These are phyloP conservation scores for Lasioglossum villosulum DNA, from an alignment of 2,888 invertebrate genomes.

Conservation along the genomic window DNA sequence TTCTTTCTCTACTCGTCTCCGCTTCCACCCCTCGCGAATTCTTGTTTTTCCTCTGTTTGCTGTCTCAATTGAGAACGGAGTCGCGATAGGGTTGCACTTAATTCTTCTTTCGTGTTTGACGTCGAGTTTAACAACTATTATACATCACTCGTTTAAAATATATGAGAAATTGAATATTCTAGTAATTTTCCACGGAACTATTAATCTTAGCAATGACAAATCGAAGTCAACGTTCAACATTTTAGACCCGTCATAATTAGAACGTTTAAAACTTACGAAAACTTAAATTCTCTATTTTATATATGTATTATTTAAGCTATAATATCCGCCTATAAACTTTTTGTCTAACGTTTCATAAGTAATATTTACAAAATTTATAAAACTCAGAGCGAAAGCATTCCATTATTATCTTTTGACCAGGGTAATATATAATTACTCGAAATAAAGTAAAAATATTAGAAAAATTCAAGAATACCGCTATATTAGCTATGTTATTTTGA, in stretches of 20 bases:
- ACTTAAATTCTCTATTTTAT: not conserved
- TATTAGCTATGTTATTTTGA: no score
- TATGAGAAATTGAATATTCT: not conserved
- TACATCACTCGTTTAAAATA: not conserved
- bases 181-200: not conserved
- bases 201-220: not conserved
- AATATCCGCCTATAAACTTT: not conserved
- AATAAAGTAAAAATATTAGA: no score
- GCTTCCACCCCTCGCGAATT: not conserved
- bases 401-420: not conserved
- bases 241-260: not conserved
- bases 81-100: slow-evolving; percentile 15
- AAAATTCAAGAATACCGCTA: no score
- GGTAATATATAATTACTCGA: not conserved
- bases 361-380: not conserved
- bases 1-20: slow-evolving; percentile 16
- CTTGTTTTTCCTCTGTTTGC: slow-evolving; percentile 34
- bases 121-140: not conserved
- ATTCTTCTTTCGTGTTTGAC: not conserved
- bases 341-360: not conserved
- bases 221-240: not conserved
- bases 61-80: slow-evolving; percentile 54
- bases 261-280: not conserved
- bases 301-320: no score
- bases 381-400: no score